Percentiles rank a stretch among this genome's conserved stretches.
phyloP scores from a whole-genome alignment of 2,888 invertebrate genomes.

The Mythimna albipuncta region DNA sequence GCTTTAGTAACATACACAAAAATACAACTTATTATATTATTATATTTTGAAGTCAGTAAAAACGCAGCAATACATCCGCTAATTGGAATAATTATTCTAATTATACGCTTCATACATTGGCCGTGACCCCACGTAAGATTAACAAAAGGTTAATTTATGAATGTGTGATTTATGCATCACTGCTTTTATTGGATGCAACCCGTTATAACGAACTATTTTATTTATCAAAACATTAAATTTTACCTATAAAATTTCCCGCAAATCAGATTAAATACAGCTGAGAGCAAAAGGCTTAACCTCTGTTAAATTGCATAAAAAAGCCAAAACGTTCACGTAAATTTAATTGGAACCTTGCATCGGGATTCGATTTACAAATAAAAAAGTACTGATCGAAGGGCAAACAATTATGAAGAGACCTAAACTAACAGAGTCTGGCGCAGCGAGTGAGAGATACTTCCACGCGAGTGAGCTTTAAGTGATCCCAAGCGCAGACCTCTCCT shows the following conservation, averaged over 20 bases:
- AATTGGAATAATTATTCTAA: slow-evolving; percentile 6
- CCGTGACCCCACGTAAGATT: neutral
- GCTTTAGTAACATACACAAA: too few species aligned
- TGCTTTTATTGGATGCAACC: neutral
- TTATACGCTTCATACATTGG: neutral
- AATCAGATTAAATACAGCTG: neutral
- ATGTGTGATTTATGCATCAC: neutral
- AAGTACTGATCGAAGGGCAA: slow-evolving; percentile 12
- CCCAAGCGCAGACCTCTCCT: slow-evolving; percentile 13
- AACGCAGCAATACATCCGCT: neutral
- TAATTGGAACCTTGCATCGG: slow-evolving; percentile 20
- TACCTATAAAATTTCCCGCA: neutral
- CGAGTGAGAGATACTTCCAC: slow-evolving; percentile 28
- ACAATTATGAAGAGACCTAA: slow-evolving; percentile 40
- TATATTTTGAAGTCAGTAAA: too few species aligned
- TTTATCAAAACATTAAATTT: neutral
- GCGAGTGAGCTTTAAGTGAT: slow-evolving; percentile 36
- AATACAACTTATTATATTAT: too few species aligned
- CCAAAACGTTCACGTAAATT: slow-evolving; percentile 18
- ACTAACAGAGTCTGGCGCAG: slow-evolving; percentile 35
- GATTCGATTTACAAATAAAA: slow-evolving; percentile 31
- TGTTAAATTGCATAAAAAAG: slow-evolving; percentile 13
- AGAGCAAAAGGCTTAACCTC: neutral
- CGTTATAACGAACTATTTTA: neutral
- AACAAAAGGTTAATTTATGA: neutral